Conservation (phyloP, 92 coral and sea anemone species). For the Scolanthus callimorphus region DNA sequence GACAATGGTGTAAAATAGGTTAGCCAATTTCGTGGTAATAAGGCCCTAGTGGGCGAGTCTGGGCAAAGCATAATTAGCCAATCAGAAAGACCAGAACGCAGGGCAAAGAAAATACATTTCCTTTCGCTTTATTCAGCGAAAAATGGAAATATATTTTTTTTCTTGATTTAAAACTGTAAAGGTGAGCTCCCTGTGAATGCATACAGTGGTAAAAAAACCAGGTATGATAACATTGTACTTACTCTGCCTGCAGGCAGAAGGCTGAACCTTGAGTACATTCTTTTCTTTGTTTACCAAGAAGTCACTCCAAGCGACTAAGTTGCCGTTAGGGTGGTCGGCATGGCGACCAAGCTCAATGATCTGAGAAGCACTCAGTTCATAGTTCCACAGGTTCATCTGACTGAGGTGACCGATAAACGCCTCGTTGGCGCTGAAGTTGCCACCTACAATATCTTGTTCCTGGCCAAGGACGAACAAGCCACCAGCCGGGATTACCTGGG, state of each 20-base stretch:
- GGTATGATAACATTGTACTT: too few relatives aligned
- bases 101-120: too few relatives aligned
- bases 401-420: constrained; percentile 88
- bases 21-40: too few relatives aligned
- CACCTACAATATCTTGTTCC: constrained; percentile 84
- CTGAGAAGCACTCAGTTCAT: constrained; percentile 43
- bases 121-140: too few relatives aligned
- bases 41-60: too few relatives aligned
- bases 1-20: too few relatives aligned
- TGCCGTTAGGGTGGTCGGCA: constrained; percentile 65
- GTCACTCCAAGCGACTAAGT: constrained; percentile 88
- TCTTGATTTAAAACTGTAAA: too few relatives aligned
- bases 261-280: constrained; percentile 43
- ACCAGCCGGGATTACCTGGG: constrained; percentile 75
- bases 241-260: constrained; percentile 79
- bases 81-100: too few relatives aligned
- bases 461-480: constrained; percentile 86
- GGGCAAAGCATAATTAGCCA: too few relatives aligned
- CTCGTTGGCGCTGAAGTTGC: constrained; percentile 87
- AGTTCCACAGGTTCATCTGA: constrained; percentile 90
- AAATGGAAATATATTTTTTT: too few relatives aligned
- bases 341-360: constrained; percentile 63
- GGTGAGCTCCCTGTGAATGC: too few relatives aligned
- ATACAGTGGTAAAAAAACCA: too few relatives aligned
- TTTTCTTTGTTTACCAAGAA: constrained; percentile 62